Evolutionary conservation across 2,797 vertebrate genomes (phyloP).

Genomic region (Enteromius unitaeniatus): DNA sequence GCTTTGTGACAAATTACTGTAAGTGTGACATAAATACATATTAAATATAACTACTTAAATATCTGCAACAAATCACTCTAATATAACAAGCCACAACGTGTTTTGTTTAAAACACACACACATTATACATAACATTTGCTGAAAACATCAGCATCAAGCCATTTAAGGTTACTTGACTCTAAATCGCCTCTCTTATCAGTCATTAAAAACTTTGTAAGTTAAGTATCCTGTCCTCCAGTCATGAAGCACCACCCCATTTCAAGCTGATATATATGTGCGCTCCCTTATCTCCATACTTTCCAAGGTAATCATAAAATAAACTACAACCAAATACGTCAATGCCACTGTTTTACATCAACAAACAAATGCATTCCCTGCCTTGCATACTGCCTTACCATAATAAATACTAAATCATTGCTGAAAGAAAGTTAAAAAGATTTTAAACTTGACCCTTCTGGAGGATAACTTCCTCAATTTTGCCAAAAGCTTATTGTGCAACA

Average conservation of each 20-base stretch:
- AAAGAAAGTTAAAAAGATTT: background rate
- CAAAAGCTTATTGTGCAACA: constrained; percentile 59
- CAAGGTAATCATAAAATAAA: background rate
- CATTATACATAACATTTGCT: background rate
- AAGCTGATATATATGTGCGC: background rate
- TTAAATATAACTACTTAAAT: background rate
- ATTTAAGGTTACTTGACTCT: background rate
- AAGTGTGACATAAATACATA: background rate
- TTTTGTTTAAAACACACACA: background rate
- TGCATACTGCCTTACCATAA: too few relatives aligned
- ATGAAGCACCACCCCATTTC: background rate
- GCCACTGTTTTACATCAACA: background rate
- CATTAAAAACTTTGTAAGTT: constrained; percentile 10
- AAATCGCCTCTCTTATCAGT: background rate
- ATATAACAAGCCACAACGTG: background rate
- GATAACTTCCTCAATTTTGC: constrained; percentile 68
- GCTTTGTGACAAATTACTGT: background rate
- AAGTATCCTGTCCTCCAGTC: background rate
- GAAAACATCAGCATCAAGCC: background rate
- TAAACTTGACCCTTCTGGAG: constrained; percentile 39
- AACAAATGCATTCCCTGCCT: background rate
- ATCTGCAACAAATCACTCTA: background rate
- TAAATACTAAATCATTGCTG: background rate
- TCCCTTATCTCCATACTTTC: background rate
- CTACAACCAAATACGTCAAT: background rate